Evolutionary conservation across 2,888 invertebrate genomes (phyloP).

Genomic region (Endomychus coccineus): DNA sequence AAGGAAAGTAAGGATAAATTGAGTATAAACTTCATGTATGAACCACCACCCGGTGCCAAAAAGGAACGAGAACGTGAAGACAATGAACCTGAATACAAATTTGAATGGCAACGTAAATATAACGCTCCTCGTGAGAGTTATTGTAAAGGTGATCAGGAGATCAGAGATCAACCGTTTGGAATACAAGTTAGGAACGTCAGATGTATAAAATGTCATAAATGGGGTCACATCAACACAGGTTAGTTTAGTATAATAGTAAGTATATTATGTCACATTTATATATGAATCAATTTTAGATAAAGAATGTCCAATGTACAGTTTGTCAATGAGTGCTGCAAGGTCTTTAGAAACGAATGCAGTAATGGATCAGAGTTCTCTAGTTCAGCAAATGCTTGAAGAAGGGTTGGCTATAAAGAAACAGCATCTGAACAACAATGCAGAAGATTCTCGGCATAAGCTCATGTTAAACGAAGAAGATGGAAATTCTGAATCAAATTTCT

Average conservation of each 20-base stretch:
- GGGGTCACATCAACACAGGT: slow-evolving; percentile 97
- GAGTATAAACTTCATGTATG: slow-evolving; percentile 98
- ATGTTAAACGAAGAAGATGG: slow-evolving; percentile 49
- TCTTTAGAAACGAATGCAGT: slow-evolving; percentile 58
- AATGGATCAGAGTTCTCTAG: slow-evolving; percentile 64
- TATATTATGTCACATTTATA: slow-evolving; percentile 4
- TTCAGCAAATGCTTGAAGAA: slow-evolving; percentile 87
- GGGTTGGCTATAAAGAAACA: slow-evolving; percentile 82
- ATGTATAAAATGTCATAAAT: slow-evolving; percentile 98
- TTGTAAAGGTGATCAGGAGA: slow-evolving; percentile 95
- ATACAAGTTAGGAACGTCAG: slow-evolving; percentile 95
- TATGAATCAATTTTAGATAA: slow-evolving; percentile 56
- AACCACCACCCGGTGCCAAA: slow-evolving; percentile 95
- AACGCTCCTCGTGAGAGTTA: slow-evolving; percentile 98
- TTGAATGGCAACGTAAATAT: slow-evolving; percentile 99
- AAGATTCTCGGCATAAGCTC: slow-evolving; percentile 52
- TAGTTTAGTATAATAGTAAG: slow-evolving; percentile 17
- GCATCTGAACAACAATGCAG: slow-evolving; percentile 48
- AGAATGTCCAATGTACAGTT: slow-evolving; percentile 90
- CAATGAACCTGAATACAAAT: slow-evolving; percentile 95
- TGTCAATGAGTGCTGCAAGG: slow-evolving; percentile 74
- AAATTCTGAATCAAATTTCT: slow-evolving; percentile 67
- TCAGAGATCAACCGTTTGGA: slow-evolving; percentile 97
- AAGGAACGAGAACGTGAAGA: slow-evolving; percentile 87
- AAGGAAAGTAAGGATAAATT: slow-evolving; percentile 98